These are phyloP conservation scores for Arenaria interpres DNA, from an alignment of 2,113 vertebrate genomes.

Conservation along the genomic window DNA sequence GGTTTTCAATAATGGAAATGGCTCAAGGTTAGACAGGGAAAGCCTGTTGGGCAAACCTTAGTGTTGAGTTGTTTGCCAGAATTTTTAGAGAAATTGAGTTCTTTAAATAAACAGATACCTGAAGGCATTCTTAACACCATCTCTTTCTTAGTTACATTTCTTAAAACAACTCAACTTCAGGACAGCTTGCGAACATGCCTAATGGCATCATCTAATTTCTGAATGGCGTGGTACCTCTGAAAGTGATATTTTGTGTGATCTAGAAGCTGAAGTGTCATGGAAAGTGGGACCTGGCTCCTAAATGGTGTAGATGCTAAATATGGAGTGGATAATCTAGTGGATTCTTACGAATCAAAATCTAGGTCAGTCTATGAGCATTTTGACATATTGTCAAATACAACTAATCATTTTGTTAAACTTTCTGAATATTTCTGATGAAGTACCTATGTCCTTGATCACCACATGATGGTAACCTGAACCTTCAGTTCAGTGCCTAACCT, in stretches of 20 bases:
- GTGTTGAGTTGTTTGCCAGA: background rate
- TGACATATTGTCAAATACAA: background rate
- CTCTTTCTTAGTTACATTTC: background rate
- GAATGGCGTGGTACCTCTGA: rapidly evolving
- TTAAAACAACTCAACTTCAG: background rate
- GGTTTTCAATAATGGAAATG: background rate
- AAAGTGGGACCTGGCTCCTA: background rate
- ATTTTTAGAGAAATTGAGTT: background rate
- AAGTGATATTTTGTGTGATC: background rate
- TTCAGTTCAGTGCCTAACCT: background rate
- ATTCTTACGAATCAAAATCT: background rate
- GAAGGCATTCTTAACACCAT: background rate
- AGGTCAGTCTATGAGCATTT: background rate
- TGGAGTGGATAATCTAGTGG: background rate
- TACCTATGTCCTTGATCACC: background rate
- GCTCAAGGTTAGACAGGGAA: background rate
- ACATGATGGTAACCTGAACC: background rate
- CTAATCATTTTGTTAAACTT: background rate
- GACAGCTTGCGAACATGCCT: background rate
- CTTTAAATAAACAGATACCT: background rate
- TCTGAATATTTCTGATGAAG: background rate
- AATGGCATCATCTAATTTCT: background rate
- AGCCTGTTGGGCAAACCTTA: background rate
- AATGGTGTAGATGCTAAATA: background rate
- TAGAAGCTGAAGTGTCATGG: background rate